Conservation (phyloP, 2,888 invertebrate species). For the Leptopilina drosophilae region DNA sequence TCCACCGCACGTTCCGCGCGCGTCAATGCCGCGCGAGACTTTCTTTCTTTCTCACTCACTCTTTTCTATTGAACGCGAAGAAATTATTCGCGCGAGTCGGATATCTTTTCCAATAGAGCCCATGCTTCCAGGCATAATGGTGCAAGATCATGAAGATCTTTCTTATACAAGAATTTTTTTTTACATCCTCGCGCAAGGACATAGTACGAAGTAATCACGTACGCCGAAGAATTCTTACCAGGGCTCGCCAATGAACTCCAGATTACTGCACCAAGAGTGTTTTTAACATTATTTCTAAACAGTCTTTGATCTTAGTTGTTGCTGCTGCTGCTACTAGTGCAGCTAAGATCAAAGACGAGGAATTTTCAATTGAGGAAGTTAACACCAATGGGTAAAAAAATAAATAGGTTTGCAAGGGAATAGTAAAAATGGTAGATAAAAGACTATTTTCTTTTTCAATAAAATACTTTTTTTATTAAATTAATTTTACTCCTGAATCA, state of each 20-base stretch:
- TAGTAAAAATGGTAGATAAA: too few relatives aligned
- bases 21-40: slow-evolving; percentile 36
- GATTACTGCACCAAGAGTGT: slow-evolving; percentile 16
- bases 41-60: slow-evolving; percentile 24
- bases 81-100: slow-evolving; percentile 36
- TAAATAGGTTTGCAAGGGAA: too few relatives aligned
- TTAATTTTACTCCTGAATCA: too few relatives aligned
- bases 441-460: too few relatives aligned
- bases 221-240: slow-evolving; percentile 1
- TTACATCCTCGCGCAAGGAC: slow-evolving; percentile 33
- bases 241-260: slow-evolving; percentile 22
- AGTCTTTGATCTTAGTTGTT: neutral
- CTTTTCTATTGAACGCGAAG: slow-evolving; percentile 34
- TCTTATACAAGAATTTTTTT: slow-evolving; percentile 20
- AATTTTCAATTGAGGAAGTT: too few relatives aligned
- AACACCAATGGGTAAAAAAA: too few relatives aligned
- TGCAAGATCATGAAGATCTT: slow-evolving; percentile 37
- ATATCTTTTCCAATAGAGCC: slow-evolving; percentile 10
- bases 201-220: slow-evolving; percentile 19
- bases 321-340: too few relatives aligned
- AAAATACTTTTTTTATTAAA: too few relatives aligned
- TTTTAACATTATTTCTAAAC: slow-evolving; percentile 10
- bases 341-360: too few relatives aligned
- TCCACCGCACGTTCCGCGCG: slow-evolving; percentile 43
- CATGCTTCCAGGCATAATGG: slow-evolving; percentile 38